phyloP scores from a whole-genome alignment of 2,888 invertebrate genomes.

The Eledona agricola region DNA sequence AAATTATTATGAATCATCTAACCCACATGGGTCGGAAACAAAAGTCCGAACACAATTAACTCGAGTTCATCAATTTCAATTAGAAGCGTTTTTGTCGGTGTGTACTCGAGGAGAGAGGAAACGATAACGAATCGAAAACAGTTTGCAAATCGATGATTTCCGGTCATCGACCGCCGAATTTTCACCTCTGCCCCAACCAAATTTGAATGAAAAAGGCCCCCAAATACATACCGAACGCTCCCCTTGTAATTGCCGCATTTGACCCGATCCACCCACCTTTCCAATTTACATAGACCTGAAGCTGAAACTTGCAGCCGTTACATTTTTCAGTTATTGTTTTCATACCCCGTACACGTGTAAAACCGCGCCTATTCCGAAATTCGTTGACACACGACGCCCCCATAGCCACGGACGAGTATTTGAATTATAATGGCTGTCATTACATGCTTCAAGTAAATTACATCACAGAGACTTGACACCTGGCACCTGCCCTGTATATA shows the following conservation, averaged over 20 bases:
- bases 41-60: conserved; percentile 29
- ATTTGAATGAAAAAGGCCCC: conserved; percentile 17
- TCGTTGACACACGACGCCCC: conserved; percentile 35
- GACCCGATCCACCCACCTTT: conserved; percentile 19
- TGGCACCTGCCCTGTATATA: conserved; percentile 37
- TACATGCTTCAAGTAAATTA: conserved; percentile 41
- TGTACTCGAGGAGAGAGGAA: too few relatives aligned
- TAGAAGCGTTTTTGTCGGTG: conserved; percentile 29
- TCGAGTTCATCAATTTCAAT: conserved; percentile 36
- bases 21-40: conserved; percentile 37
- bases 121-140: too few relatives aligned
- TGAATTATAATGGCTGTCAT: conserved; percentile 41
- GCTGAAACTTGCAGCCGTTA: conserved; percentile 22
- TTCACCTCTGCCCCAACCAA: conserved; percentile 11
- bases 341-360: conserved; percentile 20
- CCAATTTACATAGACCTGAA: conserved; percentile 1
- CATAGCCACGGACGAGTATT: conserved; percentile 29
- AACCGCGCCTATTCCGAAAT: conserved; percentile 27
- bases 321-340: conserved; percentile 32
- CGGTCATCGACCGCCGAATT: too few relatives aligned
- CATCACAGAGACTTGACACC: conserved; percentile 41
- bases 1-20: conserved; percentile 40
- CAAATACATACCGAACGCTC: conserved; percentile 9
- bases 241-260: conserved; percentile 14
- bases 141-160: too few relatives aligned